phyloP scores from a whole-genome alignment of 1,140 invertebrate species.

The Panagrolaimus sp. region DNA sequence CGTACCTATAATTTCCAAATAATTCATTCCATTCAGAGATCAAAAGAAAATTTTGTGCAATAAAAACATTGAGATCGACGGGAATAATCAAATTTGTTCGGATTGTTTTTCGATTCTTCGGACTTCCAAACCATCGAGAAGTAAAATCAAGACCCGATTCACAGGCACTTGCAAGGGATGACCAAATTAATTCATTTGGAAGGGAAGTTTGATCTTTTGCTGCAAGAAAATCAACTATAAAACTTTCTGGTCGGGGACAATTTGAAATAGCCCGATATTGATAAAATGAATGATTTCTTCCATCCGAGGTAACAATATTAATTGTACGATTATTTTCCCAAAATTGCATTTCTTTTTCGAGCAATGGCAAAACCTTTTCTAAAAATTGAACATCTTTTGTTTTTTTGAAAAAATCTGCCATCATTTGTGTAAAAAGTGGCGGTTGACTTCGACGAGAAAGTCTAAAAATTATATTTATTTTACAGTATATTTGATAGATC shows the following conservation, averaged over 20 bases:
- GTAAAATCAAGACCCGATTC: slow-evolving; percentile 67
- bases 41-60: slow-evolving; percentile 74
- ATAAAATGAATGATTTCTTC: slow-evolving; percentile 18
- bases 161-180: slow-evolving; percentile 36
- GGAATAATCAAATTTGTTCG: slow-evolving; percentile 67
- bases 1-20: slow-evolving; percentile 43
- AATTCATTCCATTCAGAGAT: slow-evolving; percentile 67
- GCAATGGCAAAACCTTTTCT: slow-evolving; percentile 52
- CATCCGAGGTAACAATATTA: not conserved
- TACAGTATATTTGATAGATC: not conserved
- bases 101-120: slow-evolving; percentile 32
- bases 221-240: slow-evolving; percentile 37
- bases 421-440: slow-evolving; percentile 76
- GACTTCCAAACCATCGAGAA: slow-evolving; percentile 76
- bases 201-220: slow-evolving; percentile 20
- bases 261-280: slow-evolving; percentile 33
- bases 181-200: slow-evolving; percentile 27
- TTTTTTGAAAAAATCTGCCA: slow-evolving; percentile 68
- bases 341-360: slow-evolving; percentile 50
- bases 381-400: slow-evolving; percentile 70
- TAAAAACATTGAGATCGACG: slow-evolving; percentile 76
- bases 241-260: slow-evolving; percentile 39
- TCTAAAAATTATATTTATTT: slow-evolving; percentile 19
- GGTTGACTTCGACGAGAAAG: slow-evolving; percentile 70
- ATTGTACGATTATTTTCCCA: slow-evolving; percentile 42